Percentiles rank a stretch among this genome's conserved stretches.
Evolutionary conservation across 2,888 invertebrate genomes (phyloP).

Genomic region (Lasioglossum villosulum): DNA sequence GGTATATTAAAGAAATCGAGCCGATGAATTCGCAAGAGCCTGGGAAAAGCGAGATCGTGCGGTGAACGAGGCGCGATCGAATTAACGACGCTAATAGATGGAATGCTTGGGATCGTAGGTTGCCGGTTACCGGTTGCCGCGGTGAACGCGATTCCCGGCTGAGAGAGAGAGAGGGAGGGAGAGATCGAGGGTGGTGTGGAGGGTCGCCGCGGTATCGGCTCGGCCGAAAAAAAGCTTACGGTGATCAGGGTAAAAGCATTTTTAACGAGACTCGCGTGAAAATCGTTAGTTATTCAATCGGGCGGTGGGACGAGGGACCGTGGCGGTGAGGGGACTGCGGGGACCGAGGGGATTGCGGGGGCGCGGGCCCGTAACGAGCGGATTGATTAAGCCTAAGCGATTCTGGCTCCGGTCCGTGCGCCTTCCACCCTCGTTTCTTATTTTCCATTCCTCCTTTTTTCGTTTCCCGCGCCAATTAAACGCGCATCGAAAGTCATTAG

Average conservation of each 20-base stretch:
- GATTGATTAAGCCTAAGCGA: slow-evolving; percentile 75
- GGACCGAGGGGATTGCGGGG: slow-evolving; percentile 26
- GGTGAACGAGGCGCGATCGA: slow-evolving; percentile 14
- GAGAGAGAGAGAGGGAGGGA: not conserved
- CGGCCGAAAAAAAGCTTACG: slow-evolving; percentile 55
- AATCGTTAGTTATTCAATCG: slow-evolving; percentile 76
- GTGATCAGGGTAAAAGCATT: slow-evolving; percentile 72
- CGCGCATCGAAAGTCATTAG: slow-evolving; percentile 73
- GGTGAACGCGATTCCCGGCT: slow-evolving; percentile 22
- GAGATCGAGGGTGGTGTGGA: not conserved
- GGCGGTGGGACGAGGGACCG: slow-evolving; percentile 29
- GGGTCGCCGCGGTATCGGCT: slow-evolving; percentile 11
- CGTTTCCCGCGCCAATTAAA: slow-evolving; percentile 74
- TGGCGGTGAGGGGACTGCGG: slow-evolving; percentile 19
- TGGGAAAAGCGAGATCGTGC: not conserved
- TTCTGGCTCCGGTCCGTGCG: slow-evolving; percentile 48
- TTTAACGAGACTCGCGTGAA: slow-evolving; percentile 76
- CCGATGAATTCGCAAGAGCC: not conserved
- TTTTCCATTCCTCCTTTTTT: slow-evolving; percentile 57
- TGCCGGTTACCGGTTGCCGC: slow-evolving; percentile 2
- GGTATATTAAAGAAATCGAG: slow-evolving; percentile 6
- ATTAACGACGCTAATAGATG: slow-evolving; percentile 24
- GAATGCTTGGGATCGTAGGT: slow-evolving; percentile 22
- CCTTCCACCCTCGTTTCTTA: slow-evolving; percentile 43
- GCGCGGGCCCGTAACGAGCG: slow-evolving; percentile 71